Conservation (phyloP, 2,888 invertebrate species). For the Melanophora roralis region DNA sequence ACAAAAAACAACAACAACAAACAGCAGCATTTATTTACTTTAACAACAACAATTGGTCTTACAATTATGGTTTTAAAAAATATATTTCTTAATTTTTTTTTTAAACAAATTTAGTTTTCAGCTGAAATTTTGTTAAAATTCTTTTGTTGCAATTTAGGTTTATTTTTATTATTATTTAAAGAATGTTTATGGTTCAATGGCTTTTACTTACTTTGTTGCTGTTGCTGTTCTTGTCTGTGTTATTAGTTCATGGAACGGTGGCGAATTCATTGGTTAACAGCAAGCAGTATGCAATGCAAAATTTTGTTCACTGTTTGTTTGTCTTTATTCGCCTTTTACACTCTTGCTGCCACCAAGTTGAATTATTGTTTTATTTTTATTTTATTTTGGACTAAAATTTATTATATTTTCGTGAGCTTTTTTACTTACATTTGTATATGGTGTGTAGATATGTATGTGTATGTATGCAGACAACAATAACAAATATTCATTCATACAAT, state of each 20-base stretch:
- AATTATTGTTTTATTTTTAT: slow-evolving; percentile 70
- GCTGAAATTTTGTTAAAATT: slow-evolving; percentile 44
- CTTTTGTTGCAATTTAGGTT: slow-evolving; percentile 28
- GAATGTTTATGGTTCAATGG: slow-evolving; percentile 54
- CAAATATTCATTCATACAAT: slow-evolving; percentile 59
- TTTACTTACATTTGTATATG: slow-evolving; percentile 46
- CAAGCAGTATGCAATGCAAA: slow-evolving; percentile 41
- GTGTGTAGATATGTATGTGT: not conserved
- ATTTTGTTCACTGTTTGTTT: slow-evolving; percentile 20
- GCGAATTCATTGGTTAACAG: slow-evolving; percentile 30
- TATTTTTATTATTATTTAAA: slow-evolving; percentile 10
- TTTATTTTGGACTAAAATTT: slow-evolving; percentile 65
- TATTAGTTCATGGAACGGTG: slow-evolving; percentile 24
- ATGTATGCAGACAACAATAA: slow-evolving; percentile 53
- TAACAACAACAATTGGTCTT: slow-evolving; percentile 40
- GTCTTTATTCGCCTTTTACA: slow-evolving; percentile 14
- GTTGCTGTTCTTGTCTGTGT: slow-evolving; percentile 34
- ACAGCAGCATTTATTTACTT: slow-evolving; percentile 16
- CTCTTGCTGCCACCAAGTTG: slow-evolving; percentile 61
- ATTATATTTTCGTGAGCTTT: slow-evolving; percentile 65
- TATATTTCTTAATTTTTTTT: not conserved
- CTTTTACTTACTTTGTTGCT: slow-evolving; percentile 15
- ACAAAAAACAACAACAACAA: not conserved
- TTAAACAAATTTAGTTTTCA: not conserved
- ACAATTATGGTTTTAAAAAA: slow-evolving; percentile 39